Conservation (phyloP, 2,888 invertebrate species). For the Cheilosia grossa region DNA sequence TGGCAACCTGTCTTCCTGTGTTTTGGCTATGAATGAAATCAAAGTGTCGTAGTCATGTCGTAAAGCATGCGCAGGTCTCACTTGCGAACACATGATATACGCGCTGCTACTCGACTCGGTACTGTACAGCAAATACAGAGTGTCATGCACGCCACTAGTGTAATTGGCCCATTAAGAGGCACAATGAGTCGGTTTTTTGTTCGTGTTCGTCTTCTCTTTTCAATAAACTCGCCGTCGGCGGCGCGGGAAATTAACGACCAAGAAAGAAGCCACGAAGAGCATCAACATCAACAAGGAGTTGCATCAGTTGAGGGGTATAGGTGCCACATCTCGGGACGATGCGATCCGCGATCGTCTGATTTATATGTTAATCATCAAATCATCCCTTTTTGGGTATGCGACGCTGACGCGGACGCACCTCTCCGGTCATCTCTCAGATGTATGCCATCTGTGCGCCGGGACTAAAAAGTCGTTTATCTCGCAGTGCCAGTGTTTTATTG, state of each 20-base stretch:
- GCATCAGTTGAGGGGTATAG: slow-evolving; percentile 19
- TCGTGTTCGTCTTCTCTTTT: slow-evolving; percentile 35
- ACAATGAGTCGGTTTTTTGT: slow-evolving; percentile 57
- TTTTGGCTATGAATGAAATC: slow-evolving; percentile 65
- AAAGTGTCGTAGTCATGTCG: slow-evolving; percentile 61
- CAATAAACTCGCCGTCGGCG: slow-evolving; percentile 63
- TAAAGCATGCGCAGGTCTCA: slow-evolving; percentile 73
- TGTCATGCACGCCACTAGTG: slow-evolving; percentile 73
- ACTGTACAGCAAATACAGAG: slow-evolving; percentile 50
- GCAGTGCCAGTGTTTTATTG: slow-evolving; percentile 66
- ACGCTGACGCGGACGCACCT: slow-evolving; percentile 16
- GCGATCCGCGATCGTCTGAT: slow-evolving; percentile 70
- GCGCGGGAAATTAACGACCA: slow-evolving; percentile 61
- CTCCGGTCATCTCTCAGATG: not conserved
- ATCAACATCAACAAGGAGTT: slow-evolving; percentile 35
- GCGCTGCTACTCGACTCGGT: slow-evolving; percentile 16
- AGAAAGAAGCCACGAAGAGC: slow-evolving; percentile 24
- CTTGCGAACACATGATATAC: slow-evolving; percentile 72
- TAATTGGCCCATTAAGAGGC: slow-evolving; percentile 74
- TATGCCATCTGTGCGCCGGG: slow-evolving; percentile 17
- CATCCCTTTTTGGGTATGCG: slow-evolving; percentile 72
- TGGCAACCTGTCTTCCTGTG: slow-evolving; percentile 74
- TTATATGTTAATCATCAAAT: slow-evolving; percentile 74
- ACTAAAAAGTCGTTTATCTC: slow-evolving; percentile 52
- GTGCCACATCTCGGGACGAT: slow-evolving; percentile 28